Evolutionary conservation across 2,797 vertebrate species (phyloP), one percentile per base, ranked within the genome.

Genomic region (Ptychobarbus kaznakovi): DNA sequence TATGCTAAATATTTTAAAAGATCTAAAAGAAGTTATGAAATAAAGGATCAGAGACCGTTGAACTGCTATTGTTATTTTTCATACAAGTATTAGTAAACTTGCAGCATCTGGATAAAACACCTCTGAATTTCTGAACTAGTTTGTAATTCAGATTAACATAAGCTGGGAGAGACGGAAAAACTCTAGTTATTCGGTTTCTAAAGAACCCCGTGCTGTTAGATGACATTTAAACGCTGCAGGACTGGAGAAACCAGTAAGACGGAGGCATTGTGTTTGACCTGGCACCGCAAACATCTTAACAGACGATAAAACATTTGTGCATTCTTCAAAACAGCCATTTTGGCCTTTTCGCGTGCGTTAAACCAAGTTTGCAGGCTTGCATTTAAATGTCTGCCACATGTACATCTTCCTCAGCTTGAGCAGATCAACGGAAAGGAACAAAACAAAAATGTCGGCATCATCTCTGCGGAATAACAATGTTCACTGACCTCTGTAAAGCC

Each of bases 401-500:
- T 3, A 70, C 82, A 56, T 15, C 35, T 49, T 25, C 51, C 51
- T 61, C 51, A 15, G 40, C 38, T 46, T 10, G 16, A 4, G 25
- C 49, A 65, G 16, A 78, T 49, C n/a, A 66, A 66, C 65, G 44
- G 65, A 66, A 22, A 80, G 74, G 69, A 78, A 73, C 38, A 82
- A 80, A 84, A 83, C 82, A 82, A 83, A 89, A 85, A 87, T 83
- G 70, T 81, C 77, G 84, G 73, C 81, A 56, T 72, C 73, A 72
- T 82, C 74, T 78, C 25, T 46, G 80, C 66, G 75, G 79, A 86
- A 53, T 28, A 85, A 83, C 53, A 72, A 69, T 68, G 63, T 81
- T 84, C 79, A 87, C 88, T 83, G 58, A 89, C 88, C 88, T 87
- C 44, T 66, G 35, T 20, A 72, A 53, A 32, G 77, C 77, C 84